A percentile compares a stretch with the other conserved stretches of the same genome.
phyloP scores from a whole-genome alignment of 2,797 vertebrate species.

The Rhinoraja longicauda region DNA sequence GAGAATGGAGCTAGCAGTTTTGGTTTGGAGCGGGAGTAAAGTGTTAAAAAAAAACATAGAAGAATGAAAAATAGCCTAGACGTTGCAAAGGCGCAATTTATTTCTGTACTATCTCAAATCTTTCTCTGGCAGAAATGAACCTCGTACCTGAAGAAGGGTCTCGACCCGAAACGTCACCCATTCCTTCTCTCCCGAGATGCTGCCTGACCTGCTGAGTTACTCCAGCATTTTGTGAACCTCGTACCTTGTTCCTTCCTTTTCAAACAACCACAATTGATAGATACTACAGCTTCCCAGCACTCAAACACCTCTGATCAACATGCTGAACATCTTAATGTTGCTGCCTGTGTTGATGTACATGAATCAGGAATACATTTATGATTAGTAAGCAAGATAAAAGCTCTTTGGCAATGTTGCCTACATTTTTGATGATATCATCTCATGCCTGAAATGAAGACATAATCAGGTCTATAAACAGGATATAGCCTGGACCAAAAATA shows the following conservation, averaged over 20 bases:
- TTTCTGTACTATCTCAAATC: background rate
- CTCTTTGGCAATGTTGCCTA: background rate
- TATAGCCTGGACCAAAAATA: background rate
- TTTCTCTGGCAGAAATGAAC: background rate
- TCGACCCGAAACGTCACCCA: too few relatives aligned
- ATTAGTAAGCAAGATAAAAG: background rate
- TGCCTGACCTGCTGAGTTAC: too few relatives aligned
- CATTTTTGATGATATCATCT: background rate
- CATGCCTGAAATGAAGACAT: background rate
- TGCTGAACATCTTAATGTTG: background rate
- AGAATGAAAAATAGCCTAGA: background rate
- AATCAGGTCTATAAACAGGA: background rate
- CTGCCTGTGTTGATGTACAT: too few relatives aligned
- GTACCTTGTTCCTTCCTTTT: background rate
- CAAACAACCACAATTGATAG: background rate
- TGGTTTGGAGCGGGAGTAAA: background rate
- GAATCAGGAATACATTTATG: too few relatives aligned
- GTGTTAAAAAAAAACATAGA: background rate
- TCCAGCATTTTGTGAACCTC: too few relatives aligned
- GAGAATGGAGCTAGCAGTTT: background rate
- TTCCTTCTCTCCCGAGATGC: too few relatives aligned
- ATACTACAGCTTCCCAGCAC: background rate
- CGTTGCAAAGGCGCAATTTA: background rate
- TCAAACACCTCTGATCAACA: background rate
- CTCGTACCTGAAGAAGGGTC: too few relatives aligned